A percentile compares a stretch with the other conserved stretches of the same genome.
phyloP scores from a whole-genome alignment of 2,113 vertebrate species.

The Lepus timidus region DNA sequence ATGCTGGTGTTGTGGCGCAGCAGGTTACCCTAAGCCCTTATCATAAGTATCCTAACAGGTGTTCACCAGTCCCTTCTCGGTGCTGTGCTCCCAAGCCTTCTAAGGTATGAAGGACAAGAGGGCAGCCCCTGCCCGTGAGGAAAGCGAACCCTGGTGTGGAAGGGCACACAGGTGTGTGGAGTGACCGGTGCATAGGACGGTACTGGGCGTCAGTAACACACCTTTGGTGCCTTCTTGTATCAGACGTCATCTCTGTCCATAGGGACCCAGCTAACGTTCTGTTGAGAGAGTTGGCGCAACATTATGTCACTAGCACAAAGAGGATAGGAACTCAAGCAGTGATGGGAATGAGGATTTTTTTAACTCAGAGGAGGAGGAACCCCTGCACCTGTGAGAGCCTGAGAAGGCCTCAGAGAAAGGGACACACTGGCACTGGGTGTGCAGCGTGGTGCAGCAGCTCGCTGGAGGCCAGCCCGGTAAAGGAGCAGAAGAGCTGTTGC shows the following conservation, averaged over 20 bases:
- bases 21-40: conserved; percentile 18
- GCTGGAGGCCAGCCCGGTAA: background rate
- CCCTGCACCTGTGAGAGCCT: background rate
- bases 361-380: background rate
- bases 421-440: background rate
- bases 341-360: background rate
- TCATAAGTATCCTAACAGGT: background rate
- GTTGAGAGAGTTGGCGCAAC: background rate
- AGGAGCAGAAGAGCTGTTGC: background rate
- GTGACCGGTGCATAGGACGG: background rate
- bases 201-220: background rate
- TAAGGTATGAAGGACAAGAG: conserved; percentile 3
- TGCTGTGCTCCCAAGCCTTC: background rate
- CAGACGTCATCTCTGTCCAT: background rate
- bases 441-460: rapidly evolving
- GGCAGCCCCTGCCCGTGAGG: background rate
- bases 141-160: background rate
- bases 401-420: background rate
- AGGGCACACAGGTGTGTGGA: background rate
- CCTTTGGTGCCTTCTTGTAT: background rate
- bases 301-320: background rate
- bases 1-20: too few relatives aligned
- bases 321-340: background rate
- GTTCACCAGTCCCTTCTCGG: conserved; percentile 20
- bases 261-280: conserved; percentile 38